Base-by-base conservation (phyloP, 2,113 vertebrate species). In the Turnix velox region DNA sequence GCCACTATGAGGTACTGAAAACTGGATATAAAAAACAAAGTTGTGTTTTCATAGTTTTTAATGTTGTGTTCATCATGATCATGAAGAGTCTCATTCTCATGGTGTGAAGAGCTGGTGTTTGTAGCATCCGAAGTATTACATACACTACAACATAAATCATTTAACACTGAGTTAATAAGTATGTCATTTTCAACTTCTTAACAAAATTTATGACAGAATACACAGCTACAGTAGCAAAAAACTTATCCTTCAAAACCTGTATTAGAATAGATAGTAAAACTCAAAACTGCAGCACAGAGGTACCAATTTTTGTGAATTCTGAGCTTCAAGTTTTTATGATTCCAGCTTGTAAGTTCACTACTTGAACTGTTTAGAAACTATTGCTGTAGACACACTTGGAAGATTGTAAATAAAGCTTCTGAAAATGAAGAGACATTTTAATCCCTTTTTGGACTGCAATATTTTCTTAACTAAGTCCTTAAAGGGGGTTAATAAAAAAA, bases 1-100 rank as follows among this genome's bases (percentile, higher is more conserved):
- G 99, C 99, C 74, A 99, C 98, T 69, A 98, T 98, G 96, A 99
- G 98, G 97, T 99, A 99, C 97, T 99, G 99, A 96, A 99, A 99
- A 93, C 97, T 98, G 93, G 99, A 99, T 96, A 99, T 97, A 93
- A 98, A 99, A 97, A 99, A 99, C 76, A 99, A 97, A 88, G 99
- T 99, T 85, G 99, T 99, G 97, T 99, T 99, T 97, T 99, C 99
- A 18, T 98, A 99, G 94, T 98, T 99, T 88, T 96, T 93, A 94
- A 99, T 99, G 97, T 98, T 97, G 97, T 98, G 98, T 33, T 98
- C 97, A 71, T 99, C 98, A 1, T 82, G 17, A 71, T 99, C 98
- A 2, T 83, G 18, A 62, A 98, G 84, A 7, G 98, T 98, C 66
- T 95, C 59, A 49, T 98, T 99, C 22, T 54, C 69, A 43, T 87